A percentile compares a stretch with the other conserved stretches of the same genome.
These are phyloP conservation scores for Salvator merianae DNA, from an alignment of 2,113 vertebrate genomes.

Conservation along the genomic window DNA sequence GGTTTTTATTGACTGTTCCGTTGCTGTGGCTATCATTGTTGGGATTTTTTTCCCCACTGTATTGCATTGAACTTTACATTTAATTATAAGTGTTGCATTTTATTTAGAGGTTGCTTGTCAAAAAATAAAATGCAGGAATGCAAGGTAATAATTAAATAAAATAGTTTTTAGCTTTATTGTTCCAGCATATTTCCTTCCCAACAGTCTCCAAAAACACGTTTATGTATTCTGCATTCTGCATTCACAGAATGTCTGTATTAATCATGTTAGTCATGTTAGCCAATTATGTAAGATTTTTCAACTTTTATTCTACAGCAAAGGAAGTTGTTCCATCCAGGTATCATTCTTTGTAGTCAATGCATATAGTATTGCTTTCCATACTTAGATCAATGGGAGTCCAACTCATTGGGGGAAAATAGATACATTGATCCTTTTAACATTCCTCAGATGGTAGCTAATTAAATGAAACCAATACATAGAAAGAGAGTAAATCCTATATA, in stretches of 20 bases:
- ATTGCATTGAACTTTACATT: too few relatives aligned
- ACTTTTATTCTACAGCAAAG: neutral
- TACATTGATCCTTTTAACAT: slow-evolving; percentile 2
- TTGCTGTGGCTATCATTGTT: too few relatives aligned
- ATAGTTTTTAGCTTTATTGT: neutral
- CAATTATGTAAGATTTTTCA: neutral
- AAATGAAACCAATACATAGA: slow-evolving; percentile 17
- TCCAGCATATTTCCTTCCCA: neutral
- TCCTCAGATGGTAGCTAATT: slow-evolving; percentile 26
- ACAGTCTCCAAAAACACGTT: neutral
- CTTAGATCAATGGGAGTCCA: neutral
- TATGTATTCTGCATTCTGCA: neutral
- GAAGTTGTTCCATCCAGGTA: neutral
- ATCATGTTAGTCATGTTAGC: neutral
- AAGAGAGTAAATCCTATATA: neutral
- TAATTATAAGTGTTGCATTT: too few relatives aligned
- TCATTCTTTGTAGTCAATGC: neutral
- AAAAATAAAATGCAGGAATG: too few relatives aligned
- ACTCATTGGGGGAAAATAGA: neutral
- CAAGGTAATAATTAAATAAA: too few relatives aligned
- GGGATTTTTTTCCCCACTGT: too few relatives aligned
- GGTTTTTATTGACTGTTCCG: too few relatives aligned
- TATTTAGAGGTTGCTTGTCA: too few relatives aligned
- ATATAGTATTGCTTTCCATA: neutral
- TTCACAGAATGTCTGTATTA: neutral